Conservation (phyloP, 1,140 invertebrate species). For the Temnothorax curvispinosus region DNA sequence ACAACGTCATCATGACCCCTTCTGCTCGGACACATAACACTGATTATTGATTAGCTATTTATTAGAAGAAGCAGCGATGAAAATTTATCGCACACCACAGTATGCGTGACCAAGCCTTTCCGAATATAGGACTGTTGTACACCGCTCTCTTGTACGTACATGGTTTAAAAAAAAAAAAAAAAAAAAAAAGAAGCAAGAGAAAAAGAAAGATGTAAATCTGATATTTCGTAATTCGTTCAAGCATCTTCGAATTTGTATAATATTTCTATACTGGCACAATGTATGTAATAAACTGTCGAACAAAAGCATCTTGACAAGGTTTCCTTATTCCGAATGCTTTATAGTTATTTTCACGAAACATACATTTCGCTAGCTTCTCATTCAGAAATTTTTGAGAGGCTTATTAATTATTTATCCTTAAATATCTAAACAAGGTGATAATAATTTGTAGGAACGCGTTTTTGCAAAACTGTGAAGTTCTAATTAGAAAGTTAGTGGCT, state of each 20-base stretch:
- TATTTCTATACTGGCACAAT: slow-evolving; percentile 83
- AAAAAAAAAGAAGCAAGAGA: slow-evolving; percentile 26
- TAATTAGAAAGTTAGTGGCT: too few species aligned
- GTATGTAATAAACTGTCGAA: slow-evolving; percentile 82
- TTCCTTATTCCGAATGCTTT: neutral
- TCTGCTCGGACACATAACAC: slow-evolving; percentile 72
- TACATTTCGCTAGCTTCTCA: neutral
- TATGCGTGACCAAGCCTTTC: slow-evolving; percentile 31
- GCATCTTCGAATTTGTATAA: slow-evolving; percentile 82
- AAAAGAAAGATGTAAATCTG: slow-evolving; percentile 66
- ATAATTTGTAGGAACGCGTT: too few species aligned
- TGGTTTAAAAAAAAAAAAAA: slow-evolving; percentile 42
- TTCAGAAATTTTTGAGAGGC: neutral
- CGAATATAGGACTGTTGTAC: slow-evolving; percentile 66
- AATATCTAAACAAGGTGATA: neutral
- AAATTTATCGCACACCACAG: neutral
- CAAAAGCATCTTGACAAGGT: slow-evolving; percentile 48
- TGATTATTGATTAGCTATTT: slow-evolving; percentile 58
- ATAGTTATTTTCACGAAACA: neutral
- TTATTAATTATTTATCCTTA: neutral
- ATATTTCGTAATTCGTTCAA: slow-evolving; percentile 75
- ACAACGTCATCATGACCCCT: neutral
- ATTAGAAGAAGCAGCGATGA: slow-evolving; percentile 54
- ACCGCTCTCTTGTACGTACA: slow-evolving; percentile 70
- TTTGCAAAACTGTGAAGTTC: too few species aligned